Conservation (phyloP, 2,113 vertebrate genomes). For the Corythornis vintsioides region DNA sequence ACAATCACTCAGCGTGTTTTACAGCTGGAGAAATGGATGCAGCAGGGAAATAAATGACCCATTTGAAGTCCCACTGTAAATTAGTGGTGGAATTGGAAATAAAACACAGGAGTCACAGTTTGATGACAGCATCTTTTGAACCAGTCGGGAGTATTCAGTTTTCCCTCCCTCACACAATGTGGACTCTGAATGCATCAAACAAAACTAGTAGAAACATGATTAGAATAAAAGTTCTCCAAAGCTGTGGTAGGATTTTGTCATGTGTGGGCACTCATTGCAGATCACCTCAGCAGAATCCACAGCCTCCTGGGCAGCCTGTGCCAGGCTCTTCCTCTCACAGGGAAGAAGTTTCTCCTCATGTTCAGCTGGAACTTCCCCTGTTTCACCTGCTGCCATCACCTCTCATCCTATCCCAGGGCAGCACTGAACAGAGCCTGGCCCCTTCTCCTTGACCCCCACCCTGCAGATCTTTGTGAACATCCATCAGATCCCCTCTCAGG, state of each 20-base stretch:
- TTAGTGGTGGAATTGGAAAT: neutral
- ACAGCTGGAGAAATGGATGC: neutral
- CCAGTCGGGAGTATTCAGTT: neutral
- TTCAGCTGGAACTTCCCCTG: too few relatives aligned
- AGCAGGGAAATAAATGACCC: constrained; percentile 17
- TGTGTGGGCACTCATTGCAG: neutral
- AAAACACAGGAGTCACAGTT: neutral
- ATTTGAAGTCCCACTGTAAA: neutral
- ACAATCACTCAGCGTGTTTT: constrained; percentile 11
- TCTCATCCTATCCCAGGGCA: too few relatives aligned
- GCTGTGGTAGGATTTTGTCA: neutral
- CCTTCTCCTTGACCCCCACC: too few relatives aligned
- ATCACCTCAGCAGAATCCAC: neutral
- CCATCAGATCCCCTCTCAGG: too few relatives aligned
- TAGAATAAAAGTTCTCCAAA: neutral
- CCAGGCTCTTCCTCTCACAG: too few relatives aligned
- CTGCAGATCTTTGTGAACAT: too few relatives aligned
- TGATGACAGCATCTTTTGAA: neutral
- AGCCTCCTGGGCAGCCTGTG: too few relatives aligned
- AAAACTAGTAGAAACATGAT: neutral
- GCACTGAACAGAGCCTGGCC: too few relatives aligned
- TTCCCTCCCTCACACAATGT: neutral
- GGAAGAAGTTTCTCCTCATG: too few relatives aligned
- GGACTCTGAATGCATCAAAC: neutral
- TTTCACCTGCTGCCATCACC: too few relatives aligned